phyloP scores from a whole-genome alignment of 2,888 invertebrate species.

The Morpho deidamia region DNA sequence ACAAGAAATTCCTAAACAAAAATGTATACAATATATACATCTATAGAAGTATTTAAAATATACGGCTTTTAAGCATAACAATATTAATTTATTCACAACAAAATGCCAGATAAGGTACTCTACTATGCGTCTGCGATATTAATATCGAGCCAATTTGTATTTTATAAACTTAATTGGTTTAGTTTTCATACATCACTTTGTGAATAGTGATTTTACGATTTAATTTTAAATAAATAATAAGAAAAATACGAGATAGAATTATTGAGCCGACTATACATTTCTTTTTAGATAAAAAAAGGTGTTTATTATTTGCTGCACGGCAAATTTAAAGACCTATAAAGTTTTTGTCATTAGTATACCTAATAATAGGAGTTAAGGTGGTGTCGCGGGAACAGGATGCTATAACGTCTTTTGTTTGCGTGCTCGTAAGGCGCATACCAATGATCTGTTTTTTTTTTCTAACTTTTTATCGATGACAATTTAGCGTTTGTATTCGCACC shows the following conservation, averaged over 20 bases:
- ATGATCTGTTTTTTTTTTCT: conserved; percentile 40
- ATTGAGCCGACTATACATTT: conserved; percentile 1
- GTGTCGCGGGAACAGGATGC: conserved; percentile 71
- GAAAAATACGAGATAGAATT: background rate
- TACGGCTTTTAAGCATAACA: no score
- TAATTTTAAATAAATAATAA: background rate
- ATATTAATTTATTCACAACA: no score
- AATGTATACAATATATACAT: no score
- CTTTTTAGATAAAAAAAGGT: conserved; percentile 7
- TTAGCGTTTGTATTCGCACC: conserved; percentile 30
- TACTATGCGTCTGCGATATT: no score
- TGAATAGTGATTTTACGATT: background rate
- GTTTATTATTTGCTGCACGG: conserved; percentile 70
- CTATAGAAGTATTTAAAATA: no score
- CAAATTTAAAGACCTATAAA: conserved; percentile 73
- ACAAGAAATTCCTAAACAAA: no score
- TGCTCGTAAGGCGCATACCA: conserved; percentile 67
- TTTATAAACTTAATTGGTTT: no score
- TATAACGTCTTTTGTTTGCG: conserved; percentile 74
- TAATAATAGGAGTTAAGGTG: conserved; percentile 67
- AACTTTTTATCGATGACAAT: conserved; percentile 14
- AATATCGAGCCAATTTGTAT: no score
- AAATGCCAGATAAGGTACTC: no score
- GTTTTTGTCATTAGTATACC: conserved; percentile 68
- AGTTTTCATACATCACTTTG: no score